Base-by-base conservation (phyloP, 2,797 vertebrate species). In the Balearica regulorum region DNA sequence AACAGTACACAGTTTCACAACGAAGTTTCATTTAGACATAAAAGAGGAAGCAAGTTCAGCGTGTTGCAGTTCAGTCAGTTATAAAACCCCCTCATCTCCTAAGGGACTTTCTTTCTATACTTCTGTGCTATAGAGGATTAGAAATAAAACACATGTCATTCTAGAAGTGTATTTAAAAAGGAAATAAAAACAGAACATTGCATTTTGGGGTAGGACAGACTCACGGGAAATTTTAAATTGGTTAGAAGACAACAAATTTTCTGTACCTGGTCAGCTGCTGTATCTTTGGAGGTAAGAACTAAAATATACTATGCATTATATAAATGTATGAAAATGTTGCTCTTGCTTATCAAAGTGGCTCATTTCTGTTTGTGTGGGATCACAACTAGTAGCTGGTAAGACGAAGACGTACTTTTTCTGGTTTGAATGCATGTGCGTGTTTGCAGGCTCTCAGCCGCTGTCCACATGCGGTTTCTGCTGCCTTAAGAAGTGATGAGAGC, bases 31-130 rank as follows among this genome's bases (percentile, higher is more conserved):
- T 95, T 94, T 97, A 95, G 33, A 48, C 93, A 49, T 49, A 96
- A 98, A 98, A 97, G 98, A 97, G 98, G 98, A 98, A 97, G 96
- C 66, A 68, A 80, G 71, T 82, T 96, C 93, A 93, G 76, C 9
- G 8, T 81, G 91, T 70, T 92, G 96, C 68, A 51, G 77, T 95
- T 96, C 91, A 95, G 96, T 69, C 88, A 82, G 94, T 98, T 98
- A 95, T 87, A 95, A 96, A 96, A 90, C 17, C 91, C 93, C 86
- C 76, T 93, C 22, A 58, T 29, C 49, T 93, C 96, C 95, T 91
- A 77, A 84, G 97, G 95, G 98, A 98, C 97, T 97, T 98, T 93
- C 97, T 97, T 97, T 96, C 96, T 91, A 96, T 57, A 71, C 77
- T 90, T 95, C 80, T 90, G 82, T 93, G 85, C 79, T 90, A 35